phyloP scores from a whole-genome alignment of 2,888 invertebrate genomes.

The Eustalomyia histrio region DNA sequence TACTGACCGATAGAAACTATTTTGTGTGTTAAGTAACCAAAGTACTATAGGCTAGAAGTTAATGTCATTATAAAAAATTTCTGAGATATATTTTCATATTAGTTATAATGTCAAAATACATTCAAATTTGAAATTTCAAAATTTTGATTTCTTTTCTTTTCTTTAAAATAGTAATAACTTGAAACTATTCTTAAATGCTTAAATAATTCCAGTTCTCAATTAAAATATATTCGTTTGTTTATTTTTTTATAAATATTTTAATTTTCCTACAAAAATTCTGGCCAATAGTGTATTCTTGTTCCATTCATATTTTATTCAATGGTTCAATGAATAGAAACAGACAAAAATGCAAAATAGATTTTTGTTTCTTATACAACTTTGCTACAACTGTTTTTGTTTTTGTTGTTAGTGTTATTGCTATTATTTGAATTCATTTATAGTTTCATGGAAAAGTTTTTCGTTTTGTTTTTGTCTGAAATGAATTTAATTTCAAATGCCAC shows the following conservation, averaged over 20 bases:
- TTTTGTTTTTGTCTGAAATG: constrained; percentile 23
- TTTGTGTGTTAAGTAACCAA: background rate
- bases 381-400: background rate
- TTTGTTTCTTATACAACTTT: background rate
- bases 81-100: too few relatives aligned
- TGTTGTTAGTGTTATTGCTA: constrained; percentile 1
- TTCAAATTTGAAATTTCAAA: too few relatives aligned
- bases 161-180: too few relatives aligned
- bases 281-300: background rate
- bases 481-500: constrained; percentile 60
- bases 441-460: constrained; percentile 8
- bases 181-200: too few relatives aligned
- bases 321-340: constrained; percentile 12
- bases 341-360: constrained; percentile 24
- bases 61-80: too few relatives aligned
- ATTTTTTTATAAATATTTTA: too few relatives aligned
- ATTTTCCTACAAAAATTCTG: background rate
- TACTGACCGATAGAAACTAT: background rate
- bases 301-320: background rate
- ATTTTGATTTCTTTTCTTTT: too few relatives aligned
- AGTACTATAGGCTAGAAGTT: background rate
- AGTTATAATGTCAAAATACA: too few relatives aligned
- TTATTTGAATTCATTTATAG: constrained; percentile 30
- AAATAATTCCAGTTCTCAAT: too few relatives aligned
- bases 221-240: too few relatives aligned